Evolutionary conservation across 2,113 vertebrate genomes (phyloP).

Genomic region (Microcebus ravelobensis): DNA sequence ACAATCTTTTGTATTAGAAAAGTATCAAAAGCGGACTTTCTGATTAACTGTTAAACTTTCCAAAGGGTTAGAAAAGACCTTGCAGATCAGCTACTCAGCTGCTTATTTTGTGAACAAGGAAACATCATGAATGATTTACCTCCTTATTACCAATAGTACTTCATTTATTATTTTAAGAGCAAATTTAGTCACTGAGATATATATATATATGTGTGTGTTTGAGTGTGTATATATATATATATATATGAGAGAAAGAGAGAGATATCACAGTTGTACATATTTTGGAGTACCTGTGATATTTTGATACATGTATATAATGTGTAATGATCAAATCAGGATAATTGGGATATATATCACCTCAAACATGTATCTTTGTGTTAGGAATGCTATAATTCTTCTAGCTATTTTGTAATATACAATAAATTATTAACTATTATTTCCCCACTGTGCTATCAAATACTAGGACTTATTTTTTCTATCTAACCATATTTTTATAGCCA

Average conservation of each 20-base stretch:
- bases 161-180: conserved; percentile 34
- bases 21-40: not conserved
- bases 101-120: conserved; percentile 15
- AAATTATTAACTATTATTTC: not conserved
- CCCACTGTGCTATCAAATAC: not conserved
- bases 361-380: not conserved
- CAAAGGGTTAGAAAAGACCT: not conserved
- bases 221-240: too few species aligned
- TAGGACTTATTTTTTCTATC: not conserved
- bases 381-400: not conserved
- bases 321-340: not conserved
- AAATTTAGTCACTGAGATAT: not conserved
- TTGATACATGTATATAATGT: not conserved
- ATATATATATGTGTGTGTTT: too few species aligned
- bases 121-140: not conserved
- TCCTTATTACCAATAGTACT: not conserved
- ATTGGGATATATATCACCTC: not conserved
- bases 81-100: not conserved
- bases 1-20: conserved; percentile 20
- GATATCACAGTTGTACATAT: not conserved
- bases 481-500: not conserved
- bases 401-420: not conserved
- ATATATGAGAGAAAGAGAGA: not conserved
- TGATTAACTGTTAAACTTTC: conserved; percentile 33
- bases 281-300: not conserved